phyloP scores from a whole-genome alignment of 2,113 vertebrate species.

The Sminthopsis crassicaudata region DNA sequence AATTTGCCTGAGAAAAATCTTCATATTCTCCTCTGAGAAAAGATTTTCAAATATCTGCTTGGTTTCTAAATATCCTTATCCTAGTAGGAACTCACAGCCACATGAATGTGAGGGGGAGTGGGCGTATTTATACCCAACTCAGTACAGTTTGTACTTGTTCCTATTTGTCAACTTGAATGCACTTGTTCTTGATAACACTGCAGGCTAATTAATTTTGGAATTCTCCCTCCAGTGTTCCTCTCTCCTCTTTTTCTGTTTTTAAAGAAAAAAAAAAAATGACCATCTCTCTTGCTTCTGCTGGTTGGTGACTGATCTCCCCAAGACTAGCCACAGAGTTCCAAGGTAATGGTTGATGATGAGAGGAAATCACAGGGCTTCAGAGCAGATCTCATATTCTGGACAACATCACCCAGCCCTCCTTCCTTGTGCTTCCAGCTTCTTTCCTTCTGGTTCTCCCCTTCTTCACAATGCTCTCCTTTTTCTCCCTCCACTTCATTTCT shows the following conservation, averaged over 20 bases:
- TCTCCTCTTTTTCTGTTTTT: neutral
- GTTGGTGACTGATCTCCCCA: neutral
- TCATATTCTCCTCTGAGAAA: neutral
- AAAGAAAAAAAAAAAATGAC: neutral
- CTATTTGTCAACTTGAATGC: neutral
- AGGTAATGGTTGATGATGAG: neutral
- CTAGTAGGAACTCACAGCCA: neutral
- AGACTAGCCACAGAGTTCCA: neutral
- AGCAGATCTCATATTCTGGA: too few species aligned
- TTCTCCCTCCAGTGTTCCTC: neutral
- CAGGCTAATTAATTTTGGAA: neutral
- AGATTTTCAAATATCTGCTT: neutral
- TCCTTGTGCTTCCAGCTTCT: neutral
- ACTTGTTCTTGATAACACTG: neutral
- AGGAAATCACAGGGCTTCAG: neutral
- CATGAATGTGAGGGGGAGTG: slow-evolving; percentile 1
- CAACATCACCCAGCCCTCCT: neutral
- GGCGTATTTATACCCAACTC: neutral
- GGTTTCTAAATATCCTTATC: slow-evolving; percentile 2
- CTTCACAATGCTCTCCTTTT: neutral
- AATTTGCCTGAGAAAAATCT: neutral
- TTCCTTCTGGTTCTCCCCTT: neutral
- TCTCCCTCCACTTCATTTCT: neutral
- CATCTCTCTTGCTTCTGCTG: neutral
- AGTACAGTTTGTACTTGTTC: slow-evolving; percentile 1